Percentiles rank a stretch among this genome's conserved stretches.
Conservation (phyloP, 2,113 vertebrate genomes). For the Panthera leo region DNA sequence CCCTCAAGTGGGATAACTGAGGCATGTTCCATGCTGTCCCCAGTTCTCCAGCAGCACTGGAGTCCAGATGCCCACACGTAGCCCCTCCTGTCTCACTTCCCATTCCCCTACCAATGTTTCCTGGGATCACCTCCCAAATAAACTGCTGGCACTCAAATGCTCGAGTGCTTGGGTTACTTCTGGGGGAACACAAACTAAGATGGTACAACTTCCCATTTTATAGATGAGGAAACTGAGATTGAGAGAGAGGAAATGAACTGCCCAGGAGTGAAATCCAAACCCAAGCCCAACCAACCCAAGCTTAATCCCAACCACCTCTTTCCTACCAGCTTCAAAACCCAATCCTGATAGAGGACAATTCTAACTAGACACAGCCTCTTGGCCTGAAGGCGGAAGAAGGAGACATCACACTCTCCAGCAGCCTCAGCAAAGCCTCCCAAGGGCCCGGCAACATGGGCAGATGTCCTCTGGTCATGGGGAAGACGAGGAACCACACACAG, state of each 20-base stretch:
- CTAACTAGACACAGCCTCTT: no score
- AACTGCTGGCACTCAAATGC: background rate
- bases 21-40: background rate
- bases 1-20: background rate
- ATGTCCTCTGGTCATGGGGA: background rate
- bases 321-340: background rate
- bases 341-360: background rate
- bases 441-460: no score
- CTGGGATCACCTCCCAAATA: background rate
- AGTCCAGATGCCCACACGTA: background rate
- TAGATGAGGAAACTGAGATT: background rate
- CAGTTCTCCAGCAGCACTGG: background rate
- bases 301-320: background rate
- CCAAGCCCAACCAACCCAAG: background rate
- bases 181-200: background rate
- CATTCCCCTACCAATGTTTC: background rate
- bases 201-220: background rate
- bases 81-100: background rate
- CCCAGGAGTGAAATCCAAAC: background rate
- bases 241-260: background rate
- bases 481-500: background rate
- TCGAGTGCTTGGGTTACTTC: background rate
- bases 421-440: background rate
- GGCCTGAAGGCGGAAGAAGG: background rate
- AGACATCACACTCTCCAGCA: background rate